These are phyloP conservation scores for Lampropteryx suffumata DNA, from an alignment of 2,888 invertebrate genomes.

Conservation along the genomic window DNA sequence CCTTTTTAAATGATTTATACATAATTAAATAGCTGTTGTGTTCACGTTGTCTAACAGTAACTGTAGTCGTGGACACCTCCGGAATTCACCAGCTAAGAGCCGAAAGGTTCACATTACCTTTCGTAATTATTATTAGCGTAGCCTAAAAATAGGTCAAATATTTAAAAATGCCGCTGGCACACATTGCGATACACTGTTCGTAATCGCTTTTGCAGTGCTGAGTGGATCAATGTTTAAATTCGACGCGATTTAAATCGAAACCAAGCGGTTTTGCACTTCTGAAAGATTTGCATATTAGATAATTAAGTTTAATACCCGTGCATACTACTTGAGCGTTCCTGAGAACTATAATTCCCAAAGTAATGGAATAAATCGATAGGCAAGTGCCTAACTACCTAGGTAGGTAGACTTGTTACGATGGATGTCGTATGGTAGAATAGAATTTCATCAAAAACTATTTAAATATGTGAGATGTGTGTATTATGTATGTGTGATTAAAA, in stretches of 20 bases:
- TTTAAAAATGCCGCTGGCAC: slow-evolving; percentile 77
- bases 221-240: slow-evolving; percentile 41
- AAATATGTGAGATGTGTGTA: too few species aligned
- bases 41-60: slow-evolving; percentile 31
- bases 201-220: slow-evolving; percentile 62
- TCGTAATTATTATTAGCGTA: slow-evolving; percentile 78
- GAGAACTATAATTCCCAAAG: too few species aligned
- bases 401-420: too few species aligned
- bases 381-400: too few species aligned
- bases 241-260: slow-evolving; percentile 27
- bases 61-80: slow-evolving; percentile 36
- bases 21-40: neutral
- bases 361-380: too few species aligned
- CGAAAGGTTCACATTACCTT: slow-evolving; percentile 80
- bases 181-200: slow-evolving; percentile 60
- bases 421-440: too few species aligned
- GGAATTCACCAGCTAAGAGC: slow-evolving; percentile 54
- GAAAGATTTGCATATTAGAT: neutral
- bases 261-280: neutral
- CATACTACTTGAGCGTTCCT: too few species aligned
- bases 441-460: too few species aligned
- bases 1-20: neutral
- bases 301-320: too few species aligned
- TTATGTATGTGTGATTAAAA: too few species aligned
- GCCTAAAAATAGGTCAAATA: slow-evolving; percentile 80